phyloP scores from a whole-genome alignment of 2,113 vertebrate species.

The Cheirogaleus medius region DNA sequence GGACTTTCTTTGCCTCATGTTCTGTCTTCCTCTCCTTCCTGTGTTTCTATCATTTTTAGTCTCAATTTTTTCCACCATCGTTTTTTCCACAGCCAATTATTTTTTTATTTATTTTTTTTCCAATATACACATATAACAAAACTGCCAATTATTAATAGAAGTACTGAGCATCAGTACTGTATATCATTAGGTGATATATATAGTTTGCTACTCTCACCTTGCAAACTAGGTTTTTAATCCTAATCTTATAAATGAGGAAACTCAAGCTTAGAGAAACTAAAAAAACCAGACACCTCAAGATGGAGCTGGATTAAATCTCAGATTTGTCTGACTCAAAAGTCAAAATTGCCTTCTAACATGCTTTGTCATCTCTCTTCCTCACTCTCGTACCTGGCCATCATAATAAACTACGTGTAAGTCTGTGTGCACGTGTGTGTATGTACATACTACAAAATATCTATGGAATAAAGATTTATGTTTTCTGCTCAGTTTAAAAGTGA shows the following conservation, averaged over 20 bases:
- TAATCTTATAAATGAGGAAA: background rate
- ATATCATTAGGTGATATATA: background rate
- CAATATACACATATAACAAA: background rate
- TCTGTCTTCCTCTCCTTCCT: background rate
- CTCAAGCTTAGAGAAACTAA: background rate
- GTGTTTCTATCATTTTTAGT: background rate
- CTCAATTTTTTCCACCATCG: background rate
- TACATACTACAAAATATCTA: background rate
- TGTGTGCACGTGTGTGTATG: background rate
- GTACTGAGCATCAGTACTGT: background rate
- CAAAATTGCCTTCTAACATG: background rate
- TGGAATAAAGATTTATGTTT: background rate
- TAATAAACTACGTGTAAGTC: background rate
- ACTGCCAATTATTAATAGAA: background rate
- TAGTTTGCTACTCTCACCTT: background rate
- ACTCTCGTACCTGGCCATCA: background rate
- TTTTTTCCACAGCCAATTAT: background rate
- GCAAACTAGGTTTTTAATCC: background rate
- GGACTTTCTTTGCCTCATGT: background rate
- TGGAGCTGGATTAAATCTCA: background rate
- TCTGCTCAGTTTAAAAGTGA: conserved; percentile 1
- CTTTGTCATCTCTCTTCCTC: background rate
- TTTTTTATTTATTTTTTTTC: background rate
- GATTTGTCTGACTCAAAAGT: background rate
- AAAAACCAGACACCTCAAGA: background rate